Base-by-base conservation (phyloP, 1,140 invertebrate species). In the Amyelois transitella region DNA sequence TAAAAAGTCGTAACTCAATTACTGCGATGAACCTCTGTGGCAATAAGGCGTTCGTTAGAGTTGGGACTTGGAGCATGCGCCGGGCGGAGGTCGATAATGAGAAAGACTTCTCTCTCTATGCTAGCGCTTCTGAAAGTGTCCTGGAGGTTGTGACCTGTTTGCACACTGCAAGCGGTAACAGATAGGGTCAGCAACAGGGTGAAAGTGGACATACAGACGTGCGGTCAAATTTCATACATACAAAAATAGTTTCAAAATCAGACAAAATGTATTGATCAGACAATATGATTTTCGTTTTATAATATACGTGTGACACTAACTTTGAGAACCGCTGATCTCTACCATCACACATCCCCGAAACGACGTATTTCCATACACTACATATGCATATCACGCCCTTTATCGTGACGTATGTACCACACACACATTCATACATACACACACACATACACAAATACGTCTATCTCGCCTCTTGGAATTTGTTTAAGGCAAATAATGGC, bases 1-100 rank as follows among this genome's bases (percentile, higher is more conserved):
- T 84, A 84, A 83, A 87, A 88, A 86, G 77, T 88, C 78, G 85
- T 88, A 88, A 88, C 82, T 88, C 82, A 88, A 88, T 88, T 88
- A 88, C 77, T 66, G 57, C 68, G 81, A 84, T 84, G 82, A 81
- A 81, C 80, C 79, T 67, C 77, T 81, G 80, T 84, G 80, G 80
- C 81, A 77, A 81, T 84, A 82, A 84, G 81, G 79, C 76, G 67
- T 82, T 85, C 81, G 84, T 84, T 86, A 86, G 59, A 58, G 63
- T 62, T 64, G 58, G 64, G 61, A 73, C 56, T 78, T 72, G 78
- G 81, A 81, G 85, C 85, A 88, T 88, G 85, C 85, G 85, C 85
- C 69, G 72, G 82, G 78, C 84, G 57, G 68, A 82, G 84, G 84
- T 88, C 84, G 82, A 88, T 86, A 86, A 86, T 86, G 81, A 88